Evolutionary conservation across 2,888 invertebrate genomes (phyloP), one percentile per base, ranked within the genome.

Genomic region (Griposia aprilina): DNA sequence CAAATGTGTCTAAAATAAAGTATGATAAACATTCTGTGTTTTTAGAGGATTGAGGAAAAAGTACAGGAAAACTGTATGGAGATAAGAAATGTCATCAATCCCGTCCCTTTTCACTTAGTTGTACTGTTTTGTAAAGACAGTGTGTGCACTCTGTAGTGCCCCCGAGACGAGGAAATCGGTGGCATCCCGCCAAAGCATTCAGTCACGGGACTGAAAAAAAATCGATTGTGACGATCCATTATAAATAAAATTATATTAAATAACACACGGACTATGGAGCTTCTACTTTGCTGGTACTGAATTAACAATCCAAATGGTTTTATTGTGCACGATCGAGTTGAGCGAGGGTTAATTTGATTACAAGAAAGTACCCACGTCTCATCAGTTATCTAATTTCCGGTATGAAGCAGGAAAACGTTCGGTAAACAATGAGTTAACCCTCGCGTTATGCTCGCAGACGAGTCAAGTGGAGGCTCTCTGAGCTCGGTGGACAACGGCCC

Each of bases 71-170:
- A 82, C 75, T 81, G 63, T 79, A 81, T 68, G 78, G 67, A 85
- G 81, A 85, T 85, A 78, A 85, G 83, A 76, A 80, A 79, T 71
- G 72, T 81, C 78, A 88, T 86, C 83, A 77, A 88, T 87, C 80
- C 80, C 71, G 80, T 80, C 74, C 80, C 75, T 85, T 83, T 83
- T 78, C 78, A 87, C 81, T 85, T 87, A 81, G 81, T 63, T 60
- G 77, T 87, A 63, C 81, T 78, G 76, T 78, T 71, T 59, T 67
- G 67, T 66, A 59, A 73, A 60, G 55, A 76, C 70, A 59, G 23
- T 70, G 65, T 23, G 74, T 60, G 57, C 45, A 63, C 68, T 26
- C 26, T n/a, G 52, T 55, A 66, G 52, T 55, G 36, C n/a, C 60
- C 26, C 67, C 73, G 26, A 57, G 48, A 48, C 67, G 36, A 48